Conservation (phyloP, 2,888 invertebrate genomes). For the Eupithecia insigniata region DNA sequence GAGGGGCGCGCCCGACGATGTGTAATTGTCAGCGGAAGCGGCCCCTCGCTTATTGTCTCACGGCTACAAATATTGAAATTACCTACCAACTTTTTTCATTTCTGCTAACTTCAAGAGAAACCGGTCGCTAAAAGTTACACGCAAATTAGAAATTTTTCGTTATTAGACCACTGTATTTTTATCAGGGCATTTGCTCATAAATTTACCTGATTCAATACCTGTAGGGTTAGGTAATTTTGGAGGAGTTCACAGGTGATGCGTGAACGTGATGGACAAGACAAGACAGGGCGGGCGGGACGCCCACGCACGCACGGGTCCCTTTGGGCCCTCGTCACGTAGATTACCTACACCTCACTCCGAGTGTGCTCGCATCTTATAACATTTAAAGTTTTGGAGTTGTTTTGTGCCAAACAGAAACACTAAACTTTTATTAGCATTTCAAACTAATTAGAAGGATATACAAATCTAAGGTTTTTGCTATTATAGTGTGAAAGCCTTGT, state of each 20-base stretch:
- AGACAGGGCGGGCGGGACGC: not conserved
- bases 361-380: not conserved
- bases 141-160: conserved; percentile 31
- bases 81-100: conserved; percentile 44
- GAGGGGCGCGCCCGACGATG: not conserved
- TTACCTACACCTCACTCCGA: not conserved
- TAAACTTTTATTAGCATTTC: not conserved
- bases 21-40: conserved; percentile 2
- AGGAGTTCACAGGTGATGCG: not conserved
- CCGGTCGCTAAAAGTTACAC: conserved; percentile 27
- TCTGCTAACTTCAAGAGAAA: conserved; percentile 20
- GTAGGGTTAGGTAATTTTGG: not conserved
- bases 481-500: too few species aligned
- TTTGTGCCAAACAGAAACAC: not conserved
- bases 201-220: not conserved
- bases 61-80: conserved; percentile 38
- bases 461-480: too few species aligned
- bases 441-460: too few species aligned
- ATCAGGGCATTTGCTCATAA: not conserved
- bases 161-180: conserved; percentile 25
- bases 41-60: conserved; percentile 28
- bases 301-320: not conserved
- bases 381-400: not conserved
- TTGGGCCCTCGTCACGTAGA: conserved; percentile 7
- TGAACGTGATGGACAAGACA: not conserved